These are phyloP conservation scores for Nymphalis urticae DNA, from an alignment of 2,888 invertebrate species.

Conservation along the genomic window DNA sequence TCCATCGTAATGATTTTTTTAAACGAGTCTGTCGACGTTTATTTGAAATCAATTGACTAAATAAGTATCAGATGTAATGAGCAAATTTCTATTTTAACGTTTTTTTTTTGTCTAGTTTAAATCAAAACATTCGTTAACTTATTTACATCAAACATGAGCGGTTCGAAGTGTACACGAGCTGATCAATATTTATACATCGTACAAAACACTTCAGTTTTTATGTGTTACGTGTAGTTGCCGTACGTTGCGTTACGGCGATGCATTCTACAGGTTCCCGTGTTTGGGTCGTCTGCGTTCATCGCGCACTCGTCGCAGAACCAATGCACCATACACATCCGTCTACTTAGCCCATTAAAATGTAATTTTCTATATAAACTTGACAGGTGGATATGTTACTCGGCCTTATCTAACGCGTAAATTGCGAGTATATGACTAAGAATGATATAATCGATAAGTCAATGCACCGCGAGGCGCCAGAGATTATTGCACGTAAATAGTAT, in stretches of 20 bases:
- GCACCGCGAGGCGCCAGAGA: conserved; percentile 27
- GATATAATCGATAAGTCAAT: conserved; percentile 35
- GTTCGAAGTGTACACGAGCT: conserved; percentile 10
- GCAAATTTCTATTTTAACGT: background rate
- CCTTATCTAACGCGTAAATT: conserved; percentile 37
- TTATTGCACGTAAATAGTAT: conserved; percentile 24
- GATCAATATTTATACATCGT: conserved; percentile 30
- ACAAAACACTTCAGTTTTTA: conserved; percentile 31
- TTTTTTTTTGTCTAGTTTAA: background rate
- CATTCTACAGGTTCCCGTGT: conserved; percentile 71
- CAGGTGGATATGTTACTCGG: conserved; percentile 31
- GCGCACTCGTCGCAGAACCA: conserved; percentile 55
- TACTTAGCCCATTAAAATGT: conserved; percentile 59
- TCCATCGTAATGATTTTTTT: conserved; percentile 25
- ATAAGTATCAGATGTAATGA: background rate
- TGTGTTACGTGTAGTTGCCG: conserved; percentile 39
- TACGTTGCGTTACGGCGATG: conserved; percentile 48
- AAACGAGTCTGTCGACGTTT: conserved; percentile 24
- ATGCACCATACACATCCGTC: conserved; percentile 50
- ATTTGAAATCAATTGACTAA: conserved; percentile 8
- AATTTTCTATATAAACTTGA: conserved; percentile 43
- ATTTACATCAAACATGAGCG: conserved; percentile 5
- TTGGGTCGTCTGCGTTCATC: conserved; percentile 52
- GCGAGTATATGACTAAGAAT: conserved; percentile 22
- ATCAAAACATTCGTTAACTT: background rate